Conservation (phyloP, 2,113 vertebrate species). For the Chloropsis hardwickii region DNA sequence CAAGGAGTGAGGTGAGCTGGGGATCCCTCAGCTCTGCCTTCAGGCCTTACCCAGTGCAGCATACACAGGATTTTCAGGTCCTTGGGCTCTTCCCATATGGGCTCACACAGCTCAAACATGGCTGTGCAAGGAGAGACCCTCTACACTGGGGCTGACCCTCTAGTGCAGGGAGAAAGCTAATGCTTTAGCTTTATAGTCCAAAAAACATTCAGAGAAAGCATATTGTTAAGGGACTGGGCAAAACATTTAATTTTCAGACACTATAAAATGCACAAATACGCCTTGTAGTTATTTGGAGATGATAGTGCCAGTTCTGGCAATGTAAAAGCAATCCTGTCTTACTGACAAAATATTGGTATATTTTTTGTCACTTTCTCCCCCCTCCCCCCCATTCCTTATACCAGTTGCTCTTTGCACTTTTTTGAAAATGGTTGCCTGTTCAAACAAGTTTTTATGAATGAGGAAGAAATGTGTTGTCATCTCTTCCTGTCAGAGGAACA, state of each 20-base stretch:
- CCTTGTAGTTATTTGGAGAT: background rate
- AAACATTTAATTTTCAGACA: background rate
- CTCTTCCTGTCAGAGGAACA: background rate
- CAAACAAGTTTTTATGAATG: background rate
- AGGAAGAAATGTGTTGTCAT: background rate
- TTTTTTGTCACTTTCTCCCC: background rate
- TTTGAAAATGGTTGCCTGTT: background rate
- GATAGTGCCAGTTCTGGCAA: background rate
- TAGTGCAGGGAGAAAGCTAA: background rate
- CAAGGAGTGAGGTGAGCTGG: background rate
- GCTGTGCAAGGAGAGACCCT: background rate
- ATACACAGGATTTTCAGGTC: background rate
- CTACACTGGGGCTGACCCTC: background rate
- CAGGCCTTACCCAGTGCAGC: background rate
- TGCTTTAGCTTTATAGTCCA: background rate
- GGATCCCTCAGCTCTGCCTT: background rate
- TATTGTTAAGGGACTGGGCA: background rate
- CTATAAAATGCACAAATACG: background rate
- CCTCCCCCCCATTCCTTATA: background rate
- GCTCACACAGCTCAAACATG: background rate
- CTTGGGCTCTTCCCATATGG: background rate
- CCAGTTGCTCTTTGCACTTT: background rate
- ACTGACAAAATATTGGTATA: background rate
- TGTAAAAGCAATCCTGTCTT: background rate
- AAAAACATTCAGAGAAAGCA: background rate